Base-by-base conservation (phyloP, 2,888 invertebrate species). In the Sycophila texana region DNA sequence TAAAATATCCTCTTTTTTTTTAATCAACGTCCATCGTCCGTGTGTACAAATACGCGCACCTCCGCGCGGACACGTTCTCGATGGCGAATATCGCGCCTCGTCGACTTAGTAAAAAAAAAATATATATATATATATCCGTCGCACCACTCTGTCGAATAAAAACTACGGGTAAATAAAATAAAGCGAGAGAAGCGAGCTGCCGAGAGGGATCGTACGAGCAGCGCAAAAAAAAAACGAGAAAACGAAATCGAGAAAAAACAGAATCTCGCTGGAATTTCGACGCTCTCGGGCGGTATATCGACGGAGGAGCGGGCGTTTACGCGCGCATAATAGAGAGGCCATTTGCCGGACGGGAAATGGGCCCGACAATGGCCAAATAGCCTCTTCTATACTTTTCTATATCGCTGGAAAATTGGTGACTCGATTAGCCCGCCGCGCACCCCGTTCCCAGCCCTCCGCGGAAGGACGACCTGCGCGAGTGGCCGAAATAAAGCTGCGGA, bases 361-460 rank as follows among this genome's bases (percentile, higher is more conserved):
- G 51, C 65, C 76, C 13, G 73, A 76, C 73, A 81, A 81, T 76
- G 60, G 78, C 57, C 39, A 61, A 77, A 74, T 77, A 66, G 73
- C 63, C 67, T 74, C 74, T 71, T 73, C 68, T 86, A 81, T 47
- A 86, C 86, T 87, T 87, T 87, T 87, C 84, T 85, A 86, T 85
- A 86, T 86, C 84, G 86, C 83, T 85, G 84, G 83, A 85, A 85
- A 89, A 89, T 89, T 87, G 88, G 86, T 88, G 86, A 88, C 87
- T 87, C 88, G 88, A 88, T 89, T 88, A 88, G 86, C 87, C 86
- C 85, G 87, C 86, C n/a, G n/a, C 86, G 87, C 86, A 86, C 85
- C 2, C 84, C 84, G 85, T 86, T 86, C 86, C 86, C 87, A 85
- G 2, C 63, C 70, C 39, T 20, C 60, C 14, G 49, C 60, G 39